Conservation (phyloP, 1,140 invertebrate species). For the Leptinotarsa lineolata region DNA sequence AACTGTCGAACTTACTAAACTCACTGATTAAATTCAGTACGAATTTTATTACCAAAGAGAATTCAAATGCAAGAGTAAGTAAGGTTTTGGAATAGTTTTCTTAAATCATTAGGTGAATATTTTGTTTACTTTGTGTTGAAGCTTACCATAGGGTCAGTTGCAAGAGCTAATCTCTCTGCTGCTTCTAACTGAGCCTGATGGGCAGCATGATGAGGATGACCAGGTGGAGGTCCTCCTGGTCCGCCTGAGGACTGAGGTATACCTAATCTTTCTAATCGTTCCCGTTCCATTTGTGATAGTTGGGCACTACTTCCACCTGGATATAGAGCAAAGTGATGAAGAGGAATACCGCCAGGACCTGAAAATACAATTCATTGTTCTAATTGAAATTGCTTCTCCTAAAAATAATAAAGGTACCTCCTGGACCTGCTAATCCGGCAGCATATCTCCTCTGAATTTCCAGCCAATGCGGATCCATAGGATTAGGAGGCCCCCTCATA, state of each 20-base stretch:
- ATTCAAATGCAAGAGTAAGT: too few relatives aligned
- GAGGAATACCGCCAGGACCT: slow-evolving; percentile 51
- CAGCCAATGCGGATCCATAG: slow-evolving; percentile 88
- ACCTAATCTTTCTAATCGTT: slow-evolving; percentile 81
- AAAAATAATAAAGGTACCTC: slow-evolving; percentile 27
- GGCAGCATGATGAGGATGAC: slow-evolving; percentile 50
- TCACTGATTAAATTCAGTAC: too few relatives aligned
- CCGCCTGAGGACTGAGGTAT: slow-evolving; percentile 64
- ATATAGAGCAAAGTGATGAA: slow-evolving; percentile 57
- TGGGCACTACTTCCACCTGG: slow-evolving; percentile 59
- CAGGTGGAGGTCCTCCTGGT: slow-evolving; percentile 54
- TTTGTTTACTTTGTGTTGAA: slow-evolving; percentile 36
- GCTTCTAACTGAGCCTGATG: slow-evolving; percentile 56
- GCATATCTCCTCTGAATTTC: slow-evolving; percentile 62
- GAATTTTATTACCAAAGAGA: too few relatives aligned
- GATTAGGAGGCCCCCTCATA: slow-evolving; percentile 61
- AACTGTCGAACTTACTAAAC: too few relatives aligned
- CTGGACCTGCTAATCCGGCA: slow-evolving; percentile 50
- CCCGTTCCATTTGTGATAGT: slow-evolving; percentile 82
- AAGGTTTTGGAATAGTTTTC: too few relatives aligned
- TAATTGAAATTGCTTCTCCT: not conserved
- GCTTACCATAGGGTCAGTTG: slow-evolving; percentile 71
- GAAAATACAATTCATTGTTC: not conserved
- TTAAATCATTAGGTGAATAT: too few relatives aligned
- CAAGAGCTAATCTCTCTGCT: slow-evolving; percentile 70